These are phyloP conservation scores for Fukomys damarensis DNA, from an alignment of 2,113 vertebrate genomes.

Conservation along the genomic window DNA sequence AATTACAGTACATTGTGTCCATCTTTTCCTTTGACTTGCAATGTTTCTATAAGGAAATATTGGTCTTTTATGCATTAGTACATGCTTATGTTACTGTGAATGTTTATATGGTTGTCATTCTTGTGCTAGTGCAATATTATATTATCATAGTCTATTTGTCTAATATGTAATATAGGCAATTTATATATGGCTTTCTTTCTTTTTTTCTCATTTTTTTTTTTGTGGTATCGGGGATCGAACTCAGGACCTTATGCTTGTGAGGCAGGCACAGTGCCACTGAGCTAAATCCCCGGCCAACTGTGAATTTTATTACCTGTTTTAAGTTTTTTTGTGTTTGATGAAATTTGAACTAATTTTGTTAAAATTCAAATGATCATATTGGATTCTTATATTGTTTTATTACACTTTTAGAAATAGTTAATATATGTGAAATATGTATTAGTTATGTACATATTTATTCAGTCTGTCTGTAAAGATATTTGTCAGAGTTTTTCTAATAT, in stretches of 20 bases:
- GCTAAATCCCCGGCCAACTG: too few relatives aligned
- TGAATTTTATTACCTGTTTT: slow-evolving; percentile 20
- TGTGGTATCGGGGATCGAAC: too few relatives aligned
- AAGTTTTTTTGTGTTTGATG: not conserved
- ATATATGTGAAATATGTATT: not conserved
- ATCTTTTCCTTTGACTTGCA: slow-evolving; percentile 4
- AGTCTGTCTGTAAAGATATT: not conserved
- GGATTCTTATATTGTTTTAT: not conserved
- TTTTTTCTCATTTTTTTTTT: too few relatives aligned
- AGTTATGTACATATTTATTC: not conserved
- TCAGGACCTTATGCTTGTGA: too few relatives aligned
- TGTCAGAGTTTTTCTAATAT: slow-evolving; percentile 45
- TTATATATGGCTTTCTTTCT: not conserved
- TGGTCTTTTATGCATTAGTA: not conserved
- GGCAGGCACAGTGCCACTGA: too few relatives aligned
- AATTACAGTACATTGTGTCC: slow-evolving; percentile 28
- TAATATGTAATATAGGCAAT: slow-evolving; percentile 18
- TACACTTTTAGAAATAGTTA: slow-evolving; percentile 33
- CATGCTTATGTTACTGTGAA: not conserved
- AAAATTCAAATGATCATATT: not conserved
- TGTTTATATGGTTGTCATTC: slow-evolving; percentile 14
- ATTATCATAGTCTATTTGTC: not conserved
- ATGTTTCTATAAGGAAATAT: slow-evolving; percentile 10
- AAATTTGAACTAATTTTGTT: slow-evolving; percentile 26
- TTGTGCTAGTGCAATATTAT: not conserved